Conservation (phyloP, 2,888 invertebrate species). For the Villa cingulata region DNA sequence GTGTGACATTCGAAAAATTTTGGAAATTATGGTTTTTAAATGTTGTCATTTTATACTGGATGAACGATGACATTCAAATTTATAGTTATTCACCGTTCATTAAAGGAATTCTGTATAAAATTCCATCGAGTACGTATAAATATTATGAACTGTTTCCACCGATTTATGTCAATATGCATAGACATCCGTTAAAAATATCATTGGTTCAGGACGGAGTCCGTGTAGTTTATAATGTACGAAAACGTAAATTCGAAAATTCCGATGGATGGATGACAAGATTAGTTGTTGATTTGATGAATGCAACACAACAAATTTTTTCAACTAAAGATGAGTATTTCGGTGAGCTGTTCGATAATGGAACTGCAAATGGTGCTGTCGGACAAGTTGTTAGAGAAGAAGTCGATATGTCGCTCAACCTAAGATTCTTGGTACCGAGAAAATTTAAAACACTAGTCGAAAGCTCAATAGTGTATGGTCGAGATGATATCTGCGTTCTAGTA, state of each 20-base stretch:
- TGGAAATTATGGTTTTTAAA: conserved; percentile 43
- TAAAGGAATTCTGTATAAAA: conserved; percentile 31
- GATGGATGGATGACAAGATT: conserved; percentile 34
- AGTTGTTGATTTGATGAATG: conserved; percentile 36
- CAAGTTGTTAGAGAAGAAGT: conserved; percentile 22
- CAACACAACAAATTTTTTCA: conserved; percentile 32
- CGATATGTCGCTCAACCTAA: conserved; percentile 41
- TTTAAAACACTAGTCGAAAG: conserved; percentile 41
- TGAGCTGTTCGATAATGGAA: conserved; percentile 15
- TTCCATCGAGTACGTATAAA: conserved; percentile 13
- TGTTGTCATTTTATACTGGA: conserved; percentile 26
- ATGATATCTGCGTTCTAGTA: conserved; percentile 43
- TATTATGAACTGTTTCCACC: conserved; percentile 25
- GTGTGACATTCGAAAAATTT: conserved; percentile 38
- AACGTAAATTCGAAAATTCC: conserved; percentile 26
- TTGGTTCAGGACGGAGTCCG: conserved; percentile 34
- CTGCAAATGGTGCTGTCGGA: conserved; percentile 21
- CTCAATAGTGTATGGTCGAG: conserved; percentile 40
- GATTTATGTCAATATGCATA: conserved; percentile 26
- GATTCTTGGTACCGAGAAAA: conserved; percentile 38
- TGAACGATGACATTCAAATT: conserved; percentile 30
- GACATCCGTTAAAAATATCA: conserved; percentile 25
- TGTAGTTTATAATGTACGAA: conserved; percentile 26
- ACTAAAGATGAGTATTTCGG: conserved; percentile 14
- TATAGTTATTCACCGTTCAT: conserved; percentile 42